Evolutionary conservation across 2,888 invertebrate species (phyloP).

Genomic region (Syrista parreyssii): DNA sequence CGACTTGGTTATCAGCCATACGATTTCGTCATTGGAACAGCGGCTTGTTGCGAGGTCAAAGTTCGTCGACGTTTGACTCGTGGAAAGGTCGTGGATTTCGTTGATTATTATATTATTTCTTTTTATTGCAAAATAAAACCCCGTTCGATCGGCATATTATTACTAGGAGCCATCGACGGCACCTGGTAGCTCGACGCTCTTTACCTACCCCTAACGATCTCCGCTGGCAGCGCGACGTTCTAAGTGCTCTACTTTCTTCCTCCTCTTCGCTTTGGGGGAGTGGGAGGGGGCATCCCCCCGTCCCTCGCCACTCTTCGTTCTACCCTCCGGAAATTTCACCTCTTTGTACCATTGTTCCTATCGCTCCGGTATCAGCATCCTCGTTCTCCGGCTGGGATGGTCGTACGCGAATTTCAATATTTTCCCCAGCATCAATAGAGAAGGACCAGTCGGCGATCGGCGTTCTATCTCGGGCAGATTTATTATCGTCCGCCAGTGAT

Average conservation of each 20-base stretch:
- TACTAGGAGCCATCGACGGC: not conserved
- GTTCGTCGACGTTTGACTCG: not conserved
- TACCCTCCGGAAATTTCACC: not conserved
- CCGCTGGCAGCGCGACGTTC: not conserved
- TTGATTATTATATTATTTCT: not conserved
- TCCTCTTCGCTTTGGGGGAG: too few relatives aligned
- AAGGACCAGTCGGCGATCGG: not conserved
- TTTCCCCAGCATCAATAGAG: not conserved
- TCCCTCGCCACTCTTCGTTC: not conserved
- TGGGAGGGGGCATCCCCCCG: too few relatives aligned
- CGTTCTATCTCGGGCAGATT: not conserved
- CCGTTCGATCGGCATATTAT: not conserved
- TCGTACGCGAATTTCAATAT: not conserved
- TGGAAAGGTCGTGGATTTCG: not conserved
- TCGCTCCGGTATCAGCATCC: not conserved
- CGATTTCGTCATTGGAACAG: not conserved
- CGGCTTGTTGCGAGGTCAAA: not conserved
- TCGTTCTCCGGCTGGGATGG: not conserved
- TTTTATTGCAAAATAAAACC: not conserved
- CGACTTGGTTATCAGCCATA: not conserved
- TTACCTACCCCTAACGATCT: not conserved
- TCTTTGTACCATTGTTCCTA: not conserved
- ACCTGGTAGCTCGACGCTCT: not conserved
- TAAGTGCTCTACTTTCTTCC: not conserved
- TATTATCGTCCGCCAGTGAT: constrained; percentile 17